Evolutionary conservation across 2,113 vertebrate genomes (phyloP), one percentile per base, ranked within the genome.

Genomic region (Cynocephalus volans): DNA sequence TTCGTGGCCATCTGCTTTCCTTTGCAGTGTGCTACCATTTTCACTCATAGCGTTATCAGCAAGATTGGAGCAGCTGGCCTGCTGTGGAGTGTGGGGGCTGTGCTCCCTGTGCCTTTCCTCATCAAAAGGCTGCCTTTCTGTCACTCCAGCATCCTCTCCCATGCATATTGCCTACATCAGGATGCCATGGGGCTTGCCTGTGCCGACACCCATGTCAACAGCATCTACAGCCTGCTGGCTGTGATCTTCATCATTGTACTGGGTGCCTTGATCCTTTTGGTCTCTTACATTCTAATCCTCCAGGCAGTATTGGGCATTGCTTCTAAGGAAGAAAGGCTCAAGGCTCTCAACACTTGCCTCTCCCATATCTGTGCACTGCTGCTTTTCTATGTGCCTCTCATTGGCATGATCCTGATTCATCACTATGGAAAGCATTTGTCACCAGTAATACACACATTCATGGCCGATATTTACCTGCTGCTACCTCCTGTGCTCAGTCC

Each of bases 121-220:
- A 91, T 93, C 8, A 73, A 70, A 33, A 79, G 88, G 45, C 48
- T 97, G 60, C 48, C 79, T 11, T 97, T 96, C 28, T 96, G 97
- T 5, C 1, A 82, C n/a, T 58, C 95, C 36, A 58, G 0, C 0
- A 10, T 93, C n/a, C 88, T 98, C 19, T 96, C 85, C 15, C 96
- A 97, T 33, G 84, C 93, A 5, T 98, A 95, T 73, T 98, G 97
- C 62, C 77, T 97, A 69, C 97, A 96, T 93, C 97, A 97, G 84
- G 97, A 97, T 52, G 5, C 92, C 45, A 95, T 97, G 84, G 87
- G 95, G 31, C 31, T 97, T 89, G 52, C 64, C 0, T 98, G 92
- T 0, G 82, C 96, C 23, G 88, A 93, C 14, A 88, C 65, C 7
- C 2, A 0, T 10, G 13, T 96, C 79, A 98, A 69, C 92, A 98